phyloP scores from a whole-genome alignment of 2,888 invertebrate genomes.

The Lycophotia porphyrea region DNA sequence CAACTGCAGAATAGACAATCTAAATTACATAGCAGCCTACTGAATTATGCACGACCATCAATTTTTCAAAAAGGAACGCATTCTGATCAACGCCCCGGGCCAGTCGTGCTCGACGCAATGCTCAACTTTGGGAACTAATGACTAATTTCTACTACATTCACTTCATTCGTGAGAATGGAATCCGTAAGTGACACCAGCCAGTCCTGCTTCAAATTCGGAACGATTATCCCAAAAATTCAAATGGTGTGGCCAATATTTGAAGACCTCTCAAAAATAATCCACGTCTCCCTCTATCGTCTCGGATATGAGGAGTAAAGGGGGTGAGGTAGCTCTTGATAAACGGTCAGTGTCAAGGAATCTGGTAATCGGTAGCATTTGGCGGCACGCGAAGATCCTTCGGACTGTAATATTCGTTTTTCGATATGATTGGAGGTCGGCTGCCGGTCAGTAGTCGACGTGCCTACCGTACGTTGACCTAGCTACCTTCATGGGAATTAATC shows the following conservation, averaged over 20 bases:
- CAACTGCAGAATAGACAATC: slow-evolving; percentile 44
- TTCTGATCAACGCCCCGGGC: slow-evolving; percentile 61
- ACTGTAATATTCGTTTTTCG: slow-evolving; percentile 58
- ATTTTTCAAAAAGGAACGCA: slow-evolving; percentile 59
- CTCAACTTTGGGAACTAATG: slow-evolving; percentile 59
- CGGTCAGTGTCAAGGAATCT: slow-evolving; percentile 76
- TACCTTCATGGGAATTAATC: slow-evolving; percentile 45
- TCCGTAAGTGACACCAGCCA: slow-evolving; percentile 74
- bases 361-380: slow-evolving; percentile 82
- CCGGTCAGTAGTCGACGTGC: slow-evolving; percentile 59
- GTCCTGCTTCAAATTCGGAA: slow-evolving; percentile 60
- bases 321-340: slow-evolving; percentile 35
- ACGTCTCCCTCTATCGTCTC: neutral
- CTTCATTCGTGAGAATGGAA: slow-evolving; percentile 77
- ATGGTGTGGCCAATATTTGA: slow-evolving; percentile 44
- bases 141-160: slow-evolving; percentile 64
- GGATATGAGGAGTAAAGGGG: neutral
- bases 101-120: slow-evolving; percentile 60
- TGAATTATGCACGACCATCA: slow-evolving; percentile 61
- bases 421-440: slow-evolving; percentile 63
- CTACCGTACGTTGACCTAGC: slow-evolving; percentile 62
- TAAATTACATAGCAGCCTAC: slow-evolving; percentile 60
- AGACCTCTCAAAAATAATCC: slow-evolving; percentile 21
- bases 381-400: slow-evolving; percentile 74
- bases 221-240: slow-evolving; percentile 65